These are phyloP conservation scores for Rhea pennata DNA, from an alignment of 2,113 vertebrate species.

Conservation along the genomic window DNA sequence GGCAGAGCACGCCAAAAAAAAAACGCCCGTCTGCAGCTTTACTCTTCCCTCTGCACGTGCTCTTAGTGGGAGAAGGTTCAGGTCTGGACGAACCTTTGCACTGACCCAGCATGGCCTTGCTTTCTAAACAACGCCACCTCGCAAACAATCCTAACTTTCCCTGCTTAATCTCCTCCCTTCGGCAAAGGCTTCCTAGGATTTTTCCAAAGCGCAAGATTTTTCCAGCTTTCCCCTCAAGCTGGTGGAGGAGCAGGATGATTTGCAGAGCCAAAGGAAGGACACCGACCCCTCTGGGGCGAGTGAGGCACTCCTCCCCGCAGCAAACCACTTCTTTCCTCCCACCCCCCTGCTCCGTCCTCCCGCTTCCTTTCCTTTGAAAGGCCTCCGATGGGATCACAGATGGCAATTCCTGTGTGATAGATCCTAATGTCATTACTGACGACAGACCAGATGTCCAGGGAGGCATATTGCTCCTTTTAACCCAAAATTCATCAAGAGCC, in stretches of 20 bases:
- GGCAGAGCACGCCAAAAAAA: not conserved
- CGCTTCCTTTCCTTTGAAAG: constrained; percentile 24
- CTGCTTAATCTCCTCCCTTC: not conserved
- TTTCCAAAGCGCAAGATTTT: not conserved
- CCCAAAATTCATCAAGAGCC: constrained; percentile 39
- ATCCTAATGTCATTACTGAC: constrained; percentile 33
- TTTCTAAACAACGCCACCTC: not conserved
- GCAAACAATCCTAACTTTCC: not conserved
- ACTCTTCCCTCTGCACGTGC: not conserved
- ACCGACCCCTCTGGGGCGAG: not conserved
- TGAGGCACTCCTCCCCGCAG: not conserved
- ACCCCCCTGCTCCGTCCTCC: not conserved
- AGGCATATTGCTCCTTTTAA: constrained; percentile 12
- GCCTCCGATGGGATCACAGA: not conserved
- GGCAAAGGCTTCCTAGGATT: not conserved
- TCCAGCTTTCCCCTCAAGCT: not conserved
- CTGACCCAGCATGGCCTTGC: not conserved
- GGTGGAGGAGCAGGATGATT: not conserved
- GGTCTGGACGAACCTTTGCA: not conserved
- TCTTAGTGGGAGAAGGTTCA: not conserved
- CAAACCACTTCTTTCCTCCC: not conserved
- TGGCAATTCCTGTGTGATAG: constrained; percentile 50
- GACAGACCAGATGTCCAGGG: constrained; percentile 29
- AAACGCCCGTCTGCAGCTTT: not conserved
- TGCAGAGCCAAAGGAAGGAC: not conserved